Percentiles rank a stretch among this genome's conserved stretches.
Conservation (phyloP, 2,888 invertebrate genomes). For the Kuschelorhynchus macadamiae region DNA sequence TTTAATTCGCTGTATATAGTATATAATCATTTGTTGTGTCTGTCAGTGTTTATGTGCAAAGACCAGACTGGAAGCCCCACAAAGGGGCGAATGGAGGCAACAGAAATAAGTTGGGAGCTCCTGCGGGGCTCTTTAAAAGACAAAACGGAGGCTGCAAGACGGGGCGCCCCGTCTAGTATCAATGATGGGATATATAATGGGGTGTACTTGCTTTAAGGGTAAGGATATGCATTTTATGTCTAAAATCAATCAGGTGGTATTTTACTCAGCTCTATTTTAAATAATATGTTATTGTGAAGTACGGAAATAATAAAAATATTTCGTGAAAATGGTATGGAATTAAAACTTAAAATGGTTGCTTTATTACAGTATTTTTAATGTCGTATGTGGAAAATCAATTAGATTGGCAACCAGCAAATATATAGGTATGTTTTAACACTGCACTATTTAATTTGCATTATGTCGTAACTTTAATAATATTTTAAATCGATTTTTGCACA, state of each 20-base stretch:
- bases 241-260: conserved; percentile 8
- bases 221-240: not conserved
- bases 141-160: conserved; percentile 47
- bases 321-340: no score
- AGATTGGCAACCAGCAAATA: no score
- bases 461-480: no score
- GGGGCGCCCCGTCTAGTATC: conserved; percentile 71
- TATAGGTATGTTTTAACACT: no score
- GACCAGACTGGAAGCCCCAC: conserved; percentile 30
- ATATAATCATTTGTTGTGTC: conserved; percentile 7
- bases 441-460: no score
- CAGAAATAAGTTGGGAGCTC: conserved; percentile 37
- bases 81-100: conserved; percentile 56
- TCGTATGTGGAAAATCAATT: no score
- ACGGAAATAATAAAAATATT: no score
- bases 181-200: conserved; percentile 96
- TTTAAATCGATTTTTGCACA: no score
- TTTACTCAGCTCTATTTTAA: not conserved
- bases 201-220: conserved; percentile 93
- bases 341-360: no score
- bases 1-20: conserved; percentile 7
- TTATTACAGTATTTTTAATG: no score
- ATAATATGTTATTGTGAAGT: no score
- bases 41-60: conserved; percentile 42
- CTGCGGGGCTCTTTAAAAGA: conserved; percentile 46